phyloP scores from a whole-genome alignment of 2,888 invertebrate species.

The Gari tellinella region DNA sequence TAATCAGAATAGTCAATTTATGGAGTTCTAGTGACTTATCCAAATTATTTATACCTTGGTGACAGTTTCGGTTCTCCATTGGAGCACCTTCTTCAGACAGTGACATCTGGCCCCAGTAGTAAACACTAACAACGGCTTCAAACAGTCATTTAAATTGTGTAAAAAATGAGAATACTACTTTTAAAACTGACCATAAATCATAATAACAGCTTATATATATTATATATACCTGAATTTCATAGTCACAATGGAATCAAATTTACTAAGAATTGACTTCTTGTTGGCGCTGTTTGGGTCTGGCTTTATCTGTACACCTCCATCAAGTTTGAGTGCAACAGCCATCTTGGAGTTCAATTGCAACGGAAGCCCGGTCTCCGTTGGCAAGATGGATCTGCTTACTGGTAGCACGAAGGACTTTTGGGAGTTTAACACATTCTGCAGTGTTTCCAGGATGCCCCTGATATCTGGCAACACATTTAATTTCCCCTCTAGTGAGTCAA shows the following conservation, averaged over 20 bases:
- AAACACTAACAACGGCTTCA: no score
- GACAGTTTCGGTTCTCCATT: no score
- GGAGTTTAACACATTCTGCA: constrained; percentile 31
- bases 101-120: no score
- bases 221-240: constrained; percentile 48
- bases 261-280: constrained; percentile 7
- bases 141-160: no score
- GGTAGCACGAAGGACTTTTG: constrained; percentile 18
- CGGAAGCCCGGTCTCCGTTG: constrained; percentile 70
- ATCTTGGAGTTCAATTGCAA: constrained; percentile 50
- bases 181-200: no score
- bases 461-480: constrained; percentile 10
- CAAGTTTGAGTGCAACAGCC: constrained; percentile 45
- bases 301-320: constrained; percentile 41
- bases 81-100: no score
- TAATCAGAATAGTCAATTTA: no score
- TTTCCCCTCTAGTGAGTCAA: neutral
- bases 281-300: neutral
- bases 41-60: no score
- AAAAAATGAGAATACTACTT: no score
- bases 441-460: constrained; percentile 13
- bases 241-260: constrained; percentile 25
- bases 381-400: constrained; percentile 39
- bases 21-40: no score
- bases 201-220: no score